phyloP scores from a whole-genome alignment of 2,113 vertebrate species.

The Jaculus jaculus region DNA sequence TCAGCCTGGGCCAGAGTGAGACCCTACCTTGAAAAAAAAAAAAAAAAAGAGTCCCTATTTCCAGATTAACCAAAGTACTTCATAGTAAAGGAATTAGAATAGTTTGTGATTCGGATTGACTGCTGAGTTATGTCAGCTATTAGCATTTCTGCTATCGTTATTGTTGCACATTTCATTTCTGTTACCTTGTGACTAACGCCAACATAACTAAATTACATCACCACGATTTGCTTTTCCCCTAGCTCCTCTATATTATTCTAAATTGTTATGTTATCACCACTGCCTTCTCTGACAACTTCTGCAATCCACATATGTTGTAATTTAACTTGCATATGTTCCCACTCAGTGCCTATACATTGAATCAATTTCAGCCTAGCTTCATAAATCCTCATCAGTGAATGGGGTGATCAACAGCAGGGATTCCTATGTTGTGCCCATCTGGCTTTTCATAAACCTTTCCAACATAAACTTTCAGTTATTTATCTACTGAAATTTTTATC shows the following conservation, averaged over 20 bases:
- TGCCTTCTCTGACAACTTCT: constrained; percentile 63
- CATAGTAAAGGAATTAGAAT: not conserved
- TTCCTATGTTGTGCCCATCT: constrained; percentile 62
- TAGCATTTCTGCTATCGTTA: not conserved
- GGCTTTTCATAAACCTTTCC: constrained; percentile 54
- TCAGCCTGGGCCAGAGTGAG: too few relatives aligned
- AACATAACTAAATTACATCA: constrained; percentile 39
- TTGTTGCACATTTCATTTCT: not conserved
- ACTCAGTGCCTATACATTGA: constrained; percentile 68
- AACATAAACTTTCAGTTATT: constrained; percentile 39
- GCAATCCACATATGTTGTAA: constrained; percentile 66
- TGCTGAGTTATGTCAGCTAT: not conserved
- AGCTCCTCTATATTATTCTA: constrained; percentile 64
- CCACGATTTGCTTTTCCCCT: constrained; percentile 53
- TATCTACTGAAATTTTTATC: constrained; percentile 52
- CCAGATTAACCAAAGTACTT: not conserved
- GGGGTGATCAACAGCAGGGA: constrained; percentile 61
- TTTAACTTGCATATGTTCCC: constrained; percentile 76
- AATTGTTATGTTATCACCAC: constrained; percentile 68
- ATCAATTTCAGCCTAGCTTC: constrained; percentile 20
- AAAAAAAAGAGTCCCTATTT: not conserved
- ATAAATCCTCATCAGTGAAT: constrained; percentile 69
- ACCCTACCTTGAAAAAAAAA: too few relatives aligned
- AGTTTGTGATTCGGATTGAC: not conserved
- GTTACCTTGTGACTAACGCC: constrained; percentile 21